Conservation (phyloP, 2,113 vertebrate species). For the Hypocryptadius cinnamomeus region DNA sequence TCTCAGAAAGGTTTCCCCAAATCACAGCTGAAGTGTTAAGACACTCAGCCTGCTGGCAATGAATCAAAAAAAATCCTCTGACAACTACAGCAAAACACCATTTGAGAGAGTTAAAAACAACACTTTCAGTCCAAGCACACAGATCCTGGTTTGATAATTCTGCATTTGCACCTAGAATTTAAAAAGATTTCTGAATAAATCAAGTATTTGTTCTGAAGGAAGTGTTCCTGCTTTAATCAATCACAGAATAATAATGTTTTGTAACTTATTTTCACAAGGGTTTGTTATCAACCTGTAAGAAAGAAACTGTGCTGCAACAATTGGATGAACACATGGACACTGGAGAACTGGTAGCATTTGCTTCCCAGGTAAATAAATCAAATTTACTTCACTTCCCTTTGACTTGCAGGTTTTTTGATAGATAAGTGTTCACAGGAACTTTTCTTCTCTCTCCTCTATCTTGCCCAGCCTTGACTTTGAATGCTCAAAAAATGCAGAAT, state of each 20-base stretch:
- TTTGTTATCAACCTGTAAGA: constrained; percentile 76
- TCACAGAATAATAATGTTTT: background rate
- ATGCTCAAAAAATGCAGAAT: background rate
- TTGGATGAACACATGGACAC: constrained; percentile 80
- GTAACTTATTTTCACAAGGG: constrained; percentile 59
- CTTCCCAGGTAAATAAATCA: constrained; percentile 75
- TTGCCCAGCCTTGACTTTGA: background rate
- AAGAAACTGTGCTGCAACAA: constrained; percentile 78
- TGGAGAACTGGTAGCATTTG: constrained; percentile 83
- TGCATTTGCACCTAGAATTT: background rate
- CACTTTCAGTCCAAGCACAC: background rate
- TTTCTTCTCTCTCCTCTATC: background rate
- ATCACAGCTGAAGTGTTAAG: background rate
- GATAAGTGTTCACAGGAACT: background rate
- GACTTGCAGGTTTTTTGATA: background rate
- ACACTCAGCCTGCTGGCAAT: background rate
- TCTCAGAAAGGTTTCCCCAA: background rate
- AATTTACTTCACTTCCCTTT: background rate
- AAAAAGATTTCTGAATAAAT: background rate
- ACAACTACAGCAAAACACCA: background rate
- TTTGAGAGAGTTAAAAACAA: background rate
- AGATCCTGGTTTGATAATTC: background rate
- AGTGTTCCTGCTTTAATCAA: background rate
- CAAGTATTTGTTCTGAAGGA: background rate
- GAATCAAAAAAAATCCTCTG: background rate